Base-by-base conservation (phyloP, 2,113 vertebrate species). In the Upupa epops region DNA sequence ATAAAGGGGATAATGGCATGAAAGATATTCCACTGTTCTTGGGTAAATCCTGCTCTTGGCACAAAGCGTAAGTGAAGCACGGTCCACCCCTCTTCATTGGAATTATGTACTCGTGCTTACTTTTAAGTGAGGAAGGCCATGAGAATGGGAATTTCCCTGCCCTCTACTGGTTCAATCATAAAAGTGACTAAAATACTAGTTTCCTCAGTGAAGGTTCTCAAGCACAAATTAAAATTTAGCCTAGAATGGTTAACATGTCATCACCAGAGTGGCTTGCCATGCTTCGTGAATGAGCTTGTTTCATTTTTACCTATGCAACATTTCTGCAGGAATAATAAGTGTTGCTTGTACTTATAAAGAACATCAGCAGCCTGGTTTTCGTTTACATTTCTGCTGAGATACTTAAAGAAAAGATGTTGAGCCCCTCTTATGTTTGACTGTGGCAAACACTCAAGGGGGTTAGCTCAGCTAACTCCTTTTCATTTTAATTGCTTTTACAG, bases 41-140 rank as follows among this genome's bases (percentile, higher is more conserved):
- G 31, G 25, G 22, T 12, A 65, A 74, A 68, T 48, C 7, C 26
- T 58, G 32, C 36, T 60, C 15, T 34, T 36, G 17, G 72, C 34
- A 75, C 11, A 75, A 46, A 28, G 40, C 70, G 5, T 42, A 28
- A 32, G 17, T 5, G 1, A 63, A 83, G 3, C n/a, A 25, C 6
- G 31, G 9, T 20, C 15, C 28, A 20, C 9, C 8, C 8, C 58
- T 73, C 40, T 28, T 31, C 58, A 56, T 34, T 2, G 34, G 34
- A 12, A 8, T 16, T 17, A 5, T 0, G 2, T 2, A 11, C 51
- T 60, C 29, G 7, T 26, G 3, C 0, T 0, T 17, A 2, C 20
- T 9, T 8, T 3, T 6, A 1, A 9, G 13, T 0, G 19, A 82
- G 31, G 83, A 64, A 32, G 1, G 8, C 17, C 1, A 1, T 2